Evolutionary conservation across 2,888 invertebrate species (phyloP), one percentile per base, ranked within the genome.

Genomic region (Trypoxylon attenuatum): DNA sequence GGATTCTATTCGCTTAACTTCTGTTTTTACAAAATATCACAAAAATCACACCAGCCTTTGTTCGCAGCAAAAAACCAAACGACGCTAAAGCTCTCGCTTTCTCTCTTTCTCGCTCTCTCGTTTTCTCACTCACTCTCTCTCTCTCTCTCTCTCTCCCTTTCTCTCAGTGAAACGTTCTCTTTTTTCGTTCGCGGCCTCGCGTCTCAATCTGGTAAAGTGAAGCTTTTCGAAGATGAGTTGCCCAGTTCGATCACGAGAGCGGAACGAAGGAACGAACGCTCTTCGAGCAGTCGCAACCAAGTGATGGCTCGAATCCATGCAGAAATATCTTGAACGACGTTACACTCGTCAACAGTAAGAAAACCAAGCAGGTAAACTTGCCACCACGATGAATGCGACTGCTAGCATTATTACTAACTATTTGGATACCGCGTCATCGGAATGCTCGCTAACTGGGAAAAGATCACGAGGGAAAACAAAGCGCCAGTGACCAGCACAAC

Each of bases 31-130:
- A 86, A 85, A 84, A 86, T 87, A 87, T 86, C 85, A 86, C 85
- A 84, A 85, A 83, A 84, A 86, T 83, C 82, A 81, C 84, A 85
- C 84, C 85, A 85, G 84, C 83, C 83, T 84, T 86, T 81, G 75
- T 82, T 82, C 80, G 81, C 79, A 80, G 80, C 80, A 78, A 77
- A 77, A 78, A 84, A 80, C 72, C 74, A 82, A 82, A 73, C 49
- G 54, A 71, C 64, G 64, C 46, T 58, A 69, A 56, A 58, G 54
- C 38, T n/a, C n/a, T n/a, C n/a, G n/a, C n/a, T n/a, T n/a, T n/a
- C n/a, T n/a, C n/a, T n/a, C n/a, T n/a, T n/a, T n/a, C n/a, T n/a
- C n/a, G n/a, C n/a, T n/a, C n/a, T n/a, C n/a, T n/a, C n/a, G n/a
- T n/a, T n/a, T n/a, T n/a, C n/a, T n/a, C n/a, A n/a, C n/a, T n/a